Evolutionary conservation across 2,113 vertebrate species (phyloP), one percentile per base, ranked within the genome.

Genomic region (Bubo bubo): DNA sequence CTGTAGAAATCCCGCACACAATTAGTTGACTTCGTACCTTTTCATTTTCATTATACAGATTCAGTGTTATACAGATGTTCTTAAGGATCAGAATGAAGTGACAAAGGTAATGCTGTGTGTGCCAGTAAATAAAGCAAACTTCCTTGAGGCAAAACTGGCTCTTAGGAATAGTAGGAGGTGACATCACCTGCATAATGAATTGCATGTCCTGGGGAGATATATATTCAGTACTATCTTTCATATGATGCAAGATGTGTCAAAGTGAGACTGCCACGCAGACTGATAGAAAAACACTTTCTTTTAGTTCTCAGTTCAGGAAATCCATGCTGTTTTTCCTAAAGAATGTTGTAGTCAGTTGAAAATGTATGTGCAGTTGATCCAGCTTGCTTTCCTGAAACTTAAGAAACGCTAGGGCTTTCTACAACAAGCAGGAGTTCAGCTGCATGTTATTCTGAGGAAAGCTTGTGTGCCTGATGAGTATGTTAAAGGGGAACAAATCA

Each of bases 401-500:
- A 34, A 82, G 50, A 77, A 82, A 75, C 58, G 82, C 67, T 91
- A 87, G n/a, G 79, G 60, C 88, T 92, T 95, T 95, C 75, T 81
- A 35, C 23, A 74, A 56, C 77, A 56, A 58, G 58, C 63, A 90
- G 95, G 73, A 92, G 88, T 91, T 96, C 77, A 96, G 71, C 85
- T 97, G 64, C 92, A 34, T 93, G 94, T 92, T 94, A 50, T 95
- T 95, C 72, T 73, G 88, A 97, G 96, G 96, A 95, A 95, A 95
- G 88, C 81, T 97, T 97, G 86, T 96, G 90, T 96, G 97, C 96
- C 97, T 97, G 95, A 82, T 95, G 79, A 80, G 86, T 95, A 64
- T 96, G 89, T 96, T 97, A 95, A 98, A 97, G 93, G 97, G 96
- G 97, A 98, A 96, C 97, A 98, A 96, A 95, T 52, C 34, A 95